Base-by-base conservation (phyloP, 2,113 vertebrate genomes). In the Gasterosteus nipponicus region DNA sequence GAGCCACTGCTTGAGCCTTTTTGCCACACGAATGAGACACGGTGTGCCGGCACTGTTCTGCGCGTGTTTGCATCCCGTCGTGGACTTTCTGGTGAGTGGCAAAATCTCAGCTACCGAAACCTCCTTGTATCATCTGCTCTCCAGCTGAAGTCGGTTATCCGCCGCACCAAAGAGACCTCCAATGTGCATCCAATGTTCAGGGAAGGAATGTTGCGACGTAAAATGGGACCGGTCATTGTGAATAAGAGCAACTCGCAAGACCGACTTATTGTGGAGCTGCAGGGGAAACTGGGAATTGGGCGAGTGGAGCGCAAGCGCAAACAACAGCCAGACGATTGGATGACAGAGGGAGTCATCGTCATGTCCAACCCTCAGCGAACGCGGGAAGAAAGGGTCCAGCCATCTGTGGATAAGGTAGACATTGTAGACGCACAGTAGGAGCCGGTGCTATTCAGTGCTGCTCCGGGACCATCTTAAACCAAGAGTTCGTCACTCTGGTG, bases 121-220 rank as follows among this genome's bases (percentile, higher is more conserved):
- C 35, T 80, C 76, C 80, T 58, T 57, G 62, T 84, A 78, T 86
- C 64, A 26, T 88, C 78, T 76, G 18, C 76, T 77, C 84, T 90
- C 72, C 77, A 99, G 98, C 96, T 99, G 89, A 97, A 98, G 87
- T 97, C 96, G 26, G 96, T 98, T 89, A 99, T 99, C 92, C 96
- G 95, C 87, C 97, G 97, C 92, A 99, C 98, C 86, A 98, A 96
- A 93, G 97, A 98, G 93, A 96, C 95, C 0, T 47, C 94, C 22
- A 96, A 98, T 10, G 95, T 97, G 33, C 98, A 99, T 84, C 98
- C 98, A 35, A 97, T 99, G 98, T 97, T 92, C 89, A 96, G 95
- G 38, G 96, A 98, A 14, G 94, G 95, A 66, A 91, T 95, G 61
- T 93, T 95, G 41, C 95, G 97, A 29, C 95, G 94, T 82, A 96